Evolutionary conservation across 1,140 invertebrate species (phyloP).

Genomic region (Ooceraea biroi): DNA sequence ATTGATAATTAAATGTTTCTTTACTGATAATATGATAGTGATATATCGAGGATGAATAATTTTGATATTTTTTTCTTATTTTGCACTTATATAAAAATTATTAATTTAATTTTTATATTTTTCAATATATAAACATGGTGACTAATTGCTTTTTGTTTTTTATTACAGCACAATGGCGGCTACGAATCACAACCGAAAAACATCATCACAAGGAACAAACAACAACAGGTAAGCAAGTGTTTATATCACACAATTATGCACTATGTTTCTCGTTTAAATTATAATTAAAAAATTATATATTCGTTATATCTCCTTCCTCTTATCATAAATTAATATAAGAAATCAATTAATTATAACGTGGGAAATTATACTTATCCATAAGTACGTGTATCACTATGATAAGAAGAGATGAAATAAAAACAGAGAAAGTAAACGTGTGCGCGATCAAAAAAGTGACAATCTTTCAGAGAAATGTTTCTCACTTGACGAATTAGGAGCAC

Average conservation of each 20-base stretch:
- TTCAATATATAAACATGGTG: conserved; percentile 20
- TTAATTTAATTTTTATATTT: conserved; percentile 4
- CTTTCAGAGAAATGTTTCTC: not conserved
- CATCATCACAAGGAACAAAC: conserved; percentile 77
- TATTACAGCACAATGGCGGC: conserved; percentile 85
- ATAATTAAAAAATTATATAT: not conserved
- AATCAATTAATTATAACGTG: not conserved
- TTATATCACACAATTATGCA: not conserved
- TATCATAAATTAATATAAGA: not conserved
- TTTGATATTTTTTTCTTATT: conserved; percentile 7
- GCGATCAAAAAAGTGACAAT: not conserved
- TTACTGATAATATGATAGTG: not conserved
- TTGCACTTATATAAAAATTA: not conserved
- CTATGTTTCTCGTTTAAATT: not conserved
- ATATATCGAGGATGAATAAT: not conserved
- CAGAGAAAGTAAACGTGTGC: not conserved
- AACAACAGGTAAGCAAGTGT: conserved; percentile 69
- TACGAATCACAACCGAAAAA: conserved; percentile 82
- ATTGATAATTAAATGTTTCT: not conserved
- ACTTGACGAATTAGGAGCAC: not conserved
- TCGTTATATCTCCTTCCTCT: not conserved
- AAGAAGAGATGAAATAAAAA: not conserved
- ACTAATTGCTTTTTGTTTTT: conserved; percentile 65
- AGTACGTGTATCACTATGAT: not conserved
- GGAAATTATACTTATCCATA: not conserved